Base-by-base conservation (phyloP, 1,140 invertebrate species). In the Drosophila sturtevanti region DNA sequence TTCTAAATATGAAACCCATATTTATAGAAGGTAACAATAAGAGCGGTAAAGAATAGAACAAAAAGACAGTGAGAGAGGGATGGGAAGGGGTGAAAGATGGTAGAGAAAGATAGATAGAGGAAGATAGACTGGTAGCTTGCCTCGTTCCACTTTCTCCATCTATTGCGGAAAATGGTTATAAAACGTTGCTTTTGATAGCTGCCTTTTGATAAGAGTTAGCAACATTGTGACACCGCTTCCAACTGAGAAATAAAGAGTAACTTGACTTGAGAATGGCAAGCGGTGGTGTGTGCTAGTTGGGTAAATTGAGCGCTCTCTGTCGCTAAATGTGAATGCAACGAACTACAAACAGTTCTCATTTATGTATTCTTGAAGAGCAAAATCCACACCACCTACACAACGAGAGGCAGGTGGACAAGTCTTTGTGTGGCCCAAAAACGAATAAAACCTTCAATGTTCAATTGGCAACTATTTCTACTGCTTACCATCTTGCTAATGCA, bases 111-210 rank as follows among this genome's bases (percentile, higher is more conserved):
- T 24, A 31, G 27, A 31, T 31, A 31, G 7, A 31, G 38, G 2
- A 2, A 52, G 41, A 12, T 22, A 54, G 3, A 31, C 27, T 31
- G 6, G 10, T 48, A 7, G 41, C 16, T 48, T 4, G 21, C 41
- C 16, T 9, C 4, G 0, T 44, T 14, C 16, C 41, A 18, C 41
- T 10, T 44, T 44, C 41, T 48, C 41, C 16, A 1, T 11, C 41
- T 48, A 16, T 48, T 7, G 16, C 41, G 24, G 35, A 60, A 74
- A 73, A 52, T 64, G 69, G 54, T 41, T 38, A 73, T 70, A 73
- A 73, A 73, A 73, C 70, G 35, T 55, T 73, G 71, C 18, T 62
- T 73, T 73, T 73, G 71, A 73, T 73, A 38, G 71, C 34, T 73
- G 69, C 52, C 61, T 73, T 73, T 73, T 73, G 71, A 73, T 73